These are phyloP conservation scores for Tetramorium parvispinum DNA, from an alignment of 1,140 invertebrate genomes.

Conservation along the genomic window DNA sequence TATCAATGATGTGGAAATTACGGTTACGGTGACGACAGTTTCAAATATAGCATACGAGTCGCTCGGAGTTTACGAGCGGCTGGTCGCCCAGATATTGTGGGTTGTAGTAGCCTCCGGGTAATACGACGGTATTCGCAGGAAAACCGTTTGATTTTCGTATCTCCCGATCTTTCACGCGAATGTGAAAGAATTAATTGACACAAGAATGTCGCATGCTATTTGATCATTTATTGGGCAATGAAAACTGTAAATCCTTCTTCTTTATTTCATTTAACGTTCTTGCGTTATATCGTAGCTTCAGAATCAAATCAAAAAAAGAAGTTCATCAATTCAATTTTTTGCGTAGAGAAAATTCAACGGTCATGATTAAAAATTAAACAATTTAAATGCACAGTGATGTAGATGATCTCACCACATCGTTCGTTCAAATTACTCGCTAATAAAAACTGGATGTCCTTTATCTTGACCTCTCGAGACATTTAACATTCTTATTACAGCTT, in stretches of 20 bases:
- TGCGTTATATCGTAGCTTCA: neutral
- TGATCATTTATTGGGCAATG: slow-evolving; percentile 45
- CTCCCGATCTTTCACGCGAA: slow-evolving; percentile 1
- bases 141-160: neutral
- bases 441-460: slow-evolving; percentile 51
- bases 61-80: neutral
- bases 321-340: neutral
- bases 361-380: neutral
- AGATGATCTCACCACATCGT: neutral
- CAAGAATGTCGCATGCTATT: neutral
- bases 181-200: neutral
- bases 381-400: slow-evolving; percentile 2
- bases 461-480: neutral
- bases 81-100: neutral
- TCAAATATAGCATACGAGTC: neutral
- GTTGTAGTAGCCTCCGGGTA: neutral
- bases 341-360: neutral
- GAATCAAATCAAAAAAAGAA: neutral
- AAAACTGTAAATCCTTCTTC: slow-evolving; percentile 31
- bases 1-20: slow-evolving; percentile 48
- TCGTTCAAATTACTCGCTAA: slow-evolving; percentile 26
- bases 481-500: neutral
- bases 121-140: neutral
- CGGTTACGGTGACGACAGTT: neutral
- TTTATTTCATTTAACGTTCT: neutral